Base-by-base conservation (phyloP, 1,140 invertebrate genomes). In the Drosophila saltans region DNA sequence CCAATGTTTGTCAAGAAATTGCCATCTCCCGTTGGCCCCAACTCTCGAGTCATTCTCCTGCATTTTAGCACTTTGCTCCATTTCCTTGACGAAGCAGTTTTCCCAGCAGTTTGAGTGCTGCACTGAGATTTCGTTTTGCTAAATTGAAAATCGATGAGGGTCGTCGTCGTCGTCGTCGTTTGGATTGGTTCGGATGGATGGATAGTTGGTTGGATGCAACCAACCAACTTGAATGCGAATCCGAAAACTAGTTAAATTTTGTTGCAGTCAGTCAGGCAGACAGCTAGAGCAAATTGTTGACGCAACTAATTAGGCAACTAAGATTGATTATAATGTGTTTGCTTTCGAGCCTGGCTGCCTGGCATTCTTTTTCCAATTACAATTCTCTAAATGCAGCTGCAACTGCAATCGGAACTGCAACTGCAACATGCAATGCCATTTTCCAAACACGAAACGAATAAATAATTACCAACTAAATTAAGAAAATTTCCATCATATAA, bases 81-180 rank as follows among this genome's bases (percentile, higher is more conserved):
- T 66, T 65, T 60, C 33, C 45, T 33, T 56, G 41, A 45, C 45
- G 28, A 28, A 57, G 67, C 60, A 76, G 21, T 52, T 52, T 52
- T 76, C 68, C 61, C 24, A 16, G 16, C 67, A 62, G 57, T 59
- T 52, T 43, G 59, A 83, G 75, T 83, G 80, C 65, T 68, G 63
- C 59, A 48, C 55, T 57, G 69, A 72, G 80, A 83, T 83, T 83
- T 75, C 57, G 52, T 28, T 30, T 24, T 24, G 56, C 48, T 69
- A 83, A 83, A 83, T 83, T 80, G 80, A 83, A 83, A 83, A 83
- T 83, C 80, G 69, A 83, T 83, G 66, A 21, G 48, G 61, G 48
- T 52, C 45, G 21, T 52, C 7, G 16, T 48, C 6, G 6, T 48
- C 16, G 6, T 36, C 33, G 33, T 36, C 33, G 45, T 48, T 52